These are phyloP conservation scores for Neuroterus valhalla DNA, from an alignment of 1,140 invertebrate genomes.

Conservation along the genomic window DNA sequence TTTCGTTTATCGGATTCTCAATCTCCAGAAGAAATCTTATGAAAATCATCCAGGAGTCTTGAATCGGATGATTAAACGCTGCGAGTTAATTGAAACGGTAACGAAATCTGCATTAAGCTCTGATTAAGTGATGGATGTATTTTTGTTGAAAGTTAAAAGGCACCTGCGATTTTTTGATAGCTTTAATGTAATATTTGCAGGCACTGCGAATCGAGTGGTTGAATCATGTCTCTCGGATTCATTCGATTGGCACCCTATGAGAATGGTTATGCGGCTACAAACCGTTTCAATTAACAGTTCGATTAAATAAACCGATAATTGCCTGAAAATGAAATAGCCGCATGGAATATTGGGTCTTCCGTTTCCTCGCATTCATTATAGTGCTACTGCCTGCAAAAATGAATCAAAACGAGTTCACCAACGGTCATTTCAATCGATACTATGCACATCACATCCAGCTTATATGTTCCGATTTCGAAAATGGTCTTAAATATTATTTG, in stretches of 20 bases:
- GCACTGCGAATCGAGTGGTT: conserved; percentile 46
- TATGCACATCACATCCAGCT: neutral
- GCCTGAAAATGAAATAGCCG: conserved; percentile 63
- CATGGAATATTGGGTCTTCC: conserved; percentile 58
- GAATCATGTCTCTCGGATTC: conserved; percentile 51
- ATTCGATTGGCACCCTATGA: conserved; percentile 49
- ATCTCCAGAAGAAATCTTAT: no score
- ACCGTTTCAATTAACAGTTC: conserved; percentile 65
- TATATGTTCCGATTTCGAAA: neutral
- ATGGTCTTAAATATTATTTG: neutral
- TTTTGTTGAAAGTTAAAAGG: conserved; percentile 14
- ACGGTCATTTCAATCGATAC: neutral
- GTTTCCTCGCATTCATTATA: conserved; percentile 60
- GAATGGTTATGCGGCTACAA: conserved; percentile 48
- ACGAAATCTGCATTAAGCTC: conserved; percentile 8
- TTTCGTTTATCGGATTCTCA: no score
- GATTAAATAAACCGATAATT: conserved; percentile 72
- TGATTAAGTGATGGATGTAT: conserved; percentile 24
- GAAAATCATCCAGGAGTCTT: neutral
- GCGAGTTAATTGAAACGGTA: conserved; percentile 17
- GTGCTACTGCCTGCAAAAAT: conserved; percentile 26
- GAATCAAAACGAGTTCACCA: conserved; percentile 27
- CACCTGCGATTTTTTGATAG: conserved; percentile 1
- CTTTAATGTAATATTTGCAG: conserved; percentile 19
- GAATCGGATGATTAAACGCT: neutral